Evolutionary conservation across 1,140 invertebrate species (phyloP).

Genomic region (Temnothorax nylanderi): DNA sequence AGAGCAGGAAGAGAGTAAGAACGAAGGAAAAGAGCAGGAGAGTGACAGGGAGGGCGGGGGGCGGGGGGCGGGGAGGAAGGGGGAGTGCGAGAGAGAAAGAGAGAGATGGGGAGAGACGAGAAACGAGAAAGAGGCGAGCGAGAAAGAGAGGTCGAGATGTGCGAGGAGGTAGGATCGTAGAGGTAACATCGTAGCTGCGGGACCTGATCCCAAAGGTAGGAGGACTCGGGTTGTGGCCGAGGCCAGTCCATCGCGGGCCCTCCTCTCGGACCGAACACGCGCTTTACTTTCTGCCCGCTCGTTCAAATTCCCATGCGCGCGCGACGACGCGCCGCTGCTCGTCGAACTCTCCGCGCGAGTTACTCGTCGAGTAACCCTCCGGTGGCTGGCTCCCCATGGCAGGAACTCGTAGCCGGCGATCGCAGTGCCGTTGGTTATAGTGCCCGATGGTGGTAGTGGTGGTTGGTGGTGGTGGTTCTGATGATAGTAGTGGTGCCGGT

Average conservation of each 20-base stretch:
- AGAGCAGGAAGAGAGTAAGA: slow-evolving; percentile 23
- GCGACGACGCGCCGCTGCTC: slow-evolving; percentile 46
- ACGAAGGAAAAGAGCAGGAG: slow-evolving; percentile 63
- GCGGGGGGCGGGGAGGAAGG: slow-evolving; percentile 40
- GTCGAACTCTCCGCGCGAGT: slow-evolving; percentile 68
- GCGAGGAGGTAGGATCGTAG: slow-evolving; percentile 80
- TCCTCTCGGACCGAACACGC: slow-evolving; percentile 84
- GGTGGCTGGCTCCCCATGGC: slow-evolving; percentile 20
- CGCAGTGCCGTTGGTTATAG: slow-evolving; percentile 26
- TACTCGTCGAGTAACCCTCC: slow-evolving; percentile 10
- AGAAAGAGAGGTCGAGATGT: slow-evolving; percentile 50
- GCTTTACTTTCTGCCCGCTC: slow-evolving; percentile 81
- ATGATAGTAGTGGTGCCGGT: slow-evolving; percentile 2
- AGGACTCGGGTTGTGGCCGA: slow-evolving; percentile 78
- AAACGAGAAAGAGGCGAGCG: slow-evolving; percentile 59
- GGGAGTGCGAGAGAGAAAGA: slow-evolving; percentile 54
- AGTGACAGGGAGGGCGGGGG: slow-evolving; percentile 38
- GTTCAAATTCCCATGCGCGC: slow-evolving; percentile 81
- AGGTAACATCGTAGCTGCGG: slow-evolving; percentile 83
- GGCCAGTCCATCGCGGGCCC: slow-evolving; percentile 85
- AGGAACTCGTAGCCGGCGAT: slow-evolving; percentile 17
- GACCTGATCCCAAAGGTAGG: slow-evolving; percentile 84
- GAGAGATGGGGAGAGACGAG: slow-evolving; percentile 59
- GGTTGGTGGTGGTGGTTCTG: slow-evolving; percentile 22
- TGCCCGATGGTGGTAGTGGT: slow-evolving; percentile 19